Evolutionary conservation across 53 echinoderm and acorn worm species (phyloP).

Genomic region (Patiria pectinifera): DNA sequence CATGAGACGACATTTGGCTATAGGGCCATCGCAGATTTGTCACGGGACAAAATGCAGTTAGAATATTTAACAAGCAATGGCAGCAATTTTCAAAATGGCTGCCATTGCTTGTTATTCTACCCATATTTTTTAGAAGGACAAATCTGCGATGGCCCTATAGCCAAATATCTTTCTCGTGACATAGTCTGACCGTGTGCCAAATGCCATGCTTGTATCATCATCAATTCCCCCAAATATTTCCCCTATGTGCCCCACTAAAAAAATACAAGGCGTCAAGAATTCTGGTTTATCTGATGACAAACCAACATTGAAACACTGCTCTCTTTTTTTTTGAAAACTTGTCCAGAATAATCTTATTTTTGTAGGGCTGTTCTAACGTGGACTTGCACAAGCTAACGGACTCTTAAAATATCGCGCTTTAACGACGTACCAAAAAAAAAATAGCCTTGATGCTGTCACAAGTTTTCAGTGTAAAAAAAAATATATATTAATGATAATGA

Average conservation of each 20-base stretch:
- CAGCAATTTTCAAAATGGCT: too few species aligned
- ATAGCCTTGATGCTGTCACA: conserved; percentile 33
- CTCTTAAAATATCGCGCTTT: neutral
- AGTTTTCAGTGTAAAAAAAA: conserved; percentile 47
- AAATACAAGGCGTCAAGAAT: neutral
- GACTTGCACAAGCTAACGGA: neutral
- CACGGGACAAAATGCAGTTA: too few species aligned
- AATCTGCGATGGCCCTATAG: too few species aligned
- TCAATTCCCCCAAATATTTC: too few species aligned
- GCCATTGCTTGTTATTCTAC: too few species aligned
- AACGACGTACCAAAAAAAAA: neutral
- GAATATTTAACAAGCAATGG: too few species aligned
- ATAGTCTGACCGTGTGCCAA: too few species aligned
- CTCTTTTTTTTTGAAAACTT: neutral
- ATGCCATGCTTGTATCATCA: too few species aligned
- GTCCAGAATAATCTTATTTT: neutral
- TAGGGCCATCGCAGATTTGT: too few species aligned
- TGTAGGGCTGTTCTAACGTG: neutral
- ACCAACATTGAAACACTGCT: neutral
- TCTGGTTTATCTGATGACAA: neutral
- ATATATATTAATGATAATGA: conserved; percentile 18
- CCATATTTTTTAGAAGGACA: too few species aligned
- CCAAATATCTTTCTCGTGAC: too few species aligned
- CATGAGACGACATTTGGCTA: too few species aligned
- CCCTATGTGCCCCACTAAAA: neutral